phyloP scores from a whole-genome alignment of 2,113 vertebrate genomes.

The Thalassoma bifasciatum region DNA sequence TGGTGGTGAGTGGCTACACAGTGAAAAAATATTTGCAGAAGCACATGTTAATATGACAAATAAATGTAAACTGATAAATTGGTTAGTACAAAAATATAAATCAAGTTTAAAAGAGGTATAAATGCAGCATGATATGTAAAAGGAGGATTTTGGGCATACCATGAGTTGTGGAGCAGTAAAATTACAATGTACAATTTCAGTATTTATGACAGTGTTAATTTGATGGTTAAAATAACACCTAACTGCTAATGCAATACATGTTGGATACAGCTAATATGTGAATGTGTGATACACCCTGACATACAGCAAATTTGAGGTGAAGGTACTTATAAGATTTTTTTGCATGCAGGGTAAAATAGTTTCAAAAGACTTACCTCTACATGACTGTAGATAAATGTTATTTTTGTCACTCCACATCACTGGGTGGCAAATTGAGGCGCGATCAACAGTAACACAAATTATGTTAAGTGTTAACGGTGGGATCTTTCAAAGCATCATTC shows the following conservation, averaged over 20 bases:
- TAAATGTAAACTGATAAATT: background rate
- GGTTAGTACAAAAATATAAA: background rate
- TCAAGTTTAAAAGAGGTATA: background rate
- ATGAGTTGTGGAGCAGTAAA: background rate
- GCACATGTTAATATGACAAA: background rate
- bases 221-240: background rate
- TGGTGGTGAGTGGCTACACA: slow-evolving; percentile 10
- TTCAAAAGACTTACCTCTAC: background rate
- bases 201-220: background rate
- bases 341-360: too few species aligned
- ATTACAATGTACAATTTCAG: too few species aligned
- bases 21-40: slow-evolving; percentile 5
- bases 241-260: background rate
- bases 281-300: background rate
- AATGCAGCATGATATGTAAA: background rate
- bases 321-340: too few species aligned
- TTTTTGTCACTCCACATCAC: slow-evolving; percentile 11
- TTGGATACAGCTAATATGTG: background rate
- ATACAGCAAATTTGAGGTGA: too few species aligned
- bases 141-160: background rate
- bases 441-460: background rate
- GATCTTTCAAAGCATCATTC: slow-evolving; percentile 26
- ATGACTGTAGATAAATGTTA: background rate
- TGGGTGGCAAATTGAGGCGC: slow-evolving; percentile 26
- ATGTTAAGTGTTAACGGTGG: background rate